phyloP scores from a whole-genome alignment of 2,113 vertebrate species.

The Xerus inauris region DNA sequence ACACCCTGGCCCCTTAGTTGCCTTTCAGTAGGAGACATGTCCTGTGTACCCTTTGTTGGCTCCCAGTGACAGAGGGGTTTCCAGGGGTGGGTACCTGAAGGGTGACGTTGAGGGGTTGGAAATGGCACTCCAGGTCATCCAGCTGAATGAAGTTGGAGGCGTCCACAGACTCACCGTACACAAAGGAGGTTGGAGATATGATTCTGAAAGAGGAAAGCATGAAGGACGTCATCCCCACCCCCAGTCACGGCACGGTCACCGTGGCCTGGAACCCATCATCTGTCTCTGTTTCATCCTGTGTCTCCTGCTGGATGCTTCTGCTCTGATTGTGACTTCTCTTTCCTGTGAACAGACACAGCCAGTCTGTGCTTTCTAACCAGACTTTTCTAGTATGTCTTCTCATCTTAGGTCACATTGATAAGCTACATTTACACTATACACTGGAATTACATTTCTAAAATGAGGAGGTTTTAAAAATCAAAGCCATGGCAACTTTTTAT shows the following conservation, averaged over 20 bases:
- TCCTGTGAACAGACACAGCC: neutral
- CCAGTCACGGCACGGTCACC: fast-evolving
- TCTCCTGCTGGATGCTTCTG: neutral
- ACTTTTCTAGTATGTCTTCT: neutral
- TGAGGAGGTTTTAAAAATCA: neutral
- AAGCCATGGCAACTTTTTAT: neutral
- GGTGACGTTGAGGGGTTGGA: constrained; percentile 96
- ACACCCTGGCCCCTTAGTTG: neutral
- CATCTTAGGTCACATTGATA: neutral
- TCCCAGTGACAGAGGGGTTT: neutral
- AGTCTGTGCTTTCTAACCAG: neutral
- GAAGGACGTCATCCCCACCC: neutral
- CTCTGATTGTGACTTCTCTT: neutral
- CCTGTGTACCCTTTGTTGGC: neutral
- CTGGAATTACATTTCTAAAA: neutral
- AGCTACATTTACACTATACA: neutral
- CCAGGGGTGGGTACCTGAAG: constrained; percentile 91
- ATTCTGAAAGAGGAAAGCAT: constrained; percentile 87
- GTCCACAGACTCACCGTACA: constrained; percentile 95
- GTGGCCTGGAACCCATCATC: neutral
- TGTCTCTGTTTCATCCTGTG: neutral
- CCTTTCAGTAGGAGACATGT: neutral
- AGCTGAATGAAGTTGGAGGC: constrained; percentile 91
- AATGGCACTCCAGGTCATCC: constrained; percentile 93
- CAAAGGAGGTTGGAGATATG: constrained; percentile 94